These are phyloP conservation scores for Colletes collaris DNA, from an alignment of 2,888 invertebrate species.

Conservation along the genomic window DNA sequence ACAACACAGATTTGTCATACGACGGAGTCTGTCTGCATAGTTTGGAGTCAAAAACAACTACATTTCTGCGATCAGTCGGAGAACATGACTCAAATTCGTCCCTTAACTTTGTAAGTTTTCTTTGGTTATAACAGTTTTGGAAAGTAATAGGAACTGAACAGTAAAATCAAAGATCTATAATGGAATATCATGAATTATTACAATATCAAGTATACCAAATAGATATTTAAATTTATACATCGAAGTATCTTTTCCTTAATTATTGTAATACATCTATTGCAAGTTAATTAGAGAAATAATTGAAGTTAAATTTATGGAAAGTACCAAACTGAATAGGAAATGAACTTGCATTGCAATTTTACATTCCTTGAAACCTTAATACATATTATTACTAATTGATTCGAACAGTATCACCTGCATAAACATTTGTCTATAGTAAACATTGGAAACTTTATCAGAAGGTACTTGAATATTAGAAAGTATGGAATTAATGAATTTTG, in stretches of 20 bases:
- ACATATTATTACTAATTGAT: too few relatives aligned
- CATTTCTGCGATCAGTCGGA: background rate
- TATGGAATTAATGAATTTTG: too few relatives aligned
- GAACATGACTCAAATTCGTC: constrained; percentile 18
- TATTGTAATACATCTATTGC: too few relatives aligned
- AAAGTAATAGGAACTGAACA: background rate
- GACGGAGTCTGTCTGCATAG: constrained; percentile 44
- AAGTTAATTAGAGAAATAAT: background rate
- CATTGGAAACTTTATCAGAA: too few relatives aligned
- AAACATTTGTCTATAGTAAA: too few relatives aligned
- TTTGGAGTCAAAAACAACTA: constrained; percentile 29
- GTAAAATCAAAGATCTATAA: background rate
- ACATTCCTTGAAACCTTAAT: too few relatives aligned
- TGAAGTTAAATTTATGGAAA: background rate
- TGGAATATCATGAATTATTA: background rate
- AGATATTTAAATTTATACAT: background rate
- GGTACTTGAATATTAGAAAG: too few relatives aligned
- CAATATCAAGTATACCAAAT: background rate
- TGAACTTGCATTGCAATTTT: too few relatives aligned
- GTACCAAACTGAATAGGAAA: too few relatives aligned
- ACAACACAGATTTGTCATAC: constrained; percentile 47
- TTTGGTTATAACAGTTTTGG: background rate
- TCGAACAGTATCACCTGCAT: too few relatives aligned
- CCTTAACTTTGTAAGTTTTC: constrained; percentile 49
- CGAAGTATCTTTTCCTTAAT: too few relatives aligned